Percentiles rank a stretch among this genome's conserved stretches.
These are phyloP conservation scores for Anabas testudineus DNA, from an alignment of 2,797 vertebrate genomes.

Conservation along the genomic window DNA sequence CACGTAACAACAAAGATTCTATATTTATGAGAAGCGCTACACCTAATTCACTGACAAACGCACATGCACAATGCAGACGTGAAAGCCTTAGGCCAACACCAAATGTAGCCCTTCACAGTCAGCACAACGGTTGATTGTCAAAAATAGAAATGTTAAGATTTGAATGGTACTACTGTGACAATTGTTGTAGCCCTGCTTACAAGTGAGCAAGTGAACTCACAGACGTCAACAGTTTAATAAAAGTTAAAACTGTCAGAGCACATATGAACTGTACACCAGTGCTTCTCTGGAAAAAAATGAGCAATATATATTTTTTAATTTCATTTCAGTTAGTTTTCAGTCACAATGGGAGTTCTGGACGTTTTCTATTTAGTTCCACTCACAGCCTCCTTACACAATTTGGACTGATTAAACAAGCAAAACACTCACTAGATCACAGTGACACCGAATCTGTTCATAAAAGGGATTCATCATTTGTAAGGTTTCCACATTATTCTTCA, in stretches of 20 bases:
- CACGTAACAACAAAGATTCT: constrained; percentile 6
- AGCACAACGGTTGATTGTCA: constrained; percentile 18
- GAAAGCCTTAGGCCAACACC: not conserved
- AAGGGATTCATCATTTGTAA: constrained; percentile 2
- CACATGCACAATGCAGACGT: constrained; percentile 33
- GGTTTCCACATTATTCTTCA: not conserved
- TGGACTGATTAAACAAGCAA: constrained; percentile 12
- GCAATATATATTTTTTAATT: not conserved
- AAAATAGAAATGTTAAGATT: not conserved
- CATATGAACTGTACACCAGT: not conserved
- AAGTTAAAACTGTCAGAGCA: not conserved
- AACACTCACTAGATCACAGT: constrained; percentile 1
- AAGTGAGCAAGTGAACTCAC: not conserved
- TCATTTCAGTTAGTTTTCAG: not conserved
- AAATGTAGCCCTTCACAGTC: constrained; percentile 18
- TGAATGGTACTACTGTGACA: not conserved
- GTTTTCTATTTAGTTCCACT: not conserved
- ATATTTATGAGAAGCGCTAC: not conserved
- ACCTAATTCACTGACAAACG: constrained; percentile 30
- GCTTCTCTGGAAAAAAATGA: not conserved
- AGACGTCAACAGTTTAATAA: not conserved
- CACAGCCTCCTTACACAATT: constrained; percentile 1
- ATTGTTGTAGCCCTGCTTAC: not conserved
- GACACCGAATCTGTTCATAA: not conserved
- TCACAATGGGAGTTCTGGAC: not conserved